Base-by-base conservation (phyloP, 2,797 vertebrate species). In the Syndactyla subalaris region DNA sequence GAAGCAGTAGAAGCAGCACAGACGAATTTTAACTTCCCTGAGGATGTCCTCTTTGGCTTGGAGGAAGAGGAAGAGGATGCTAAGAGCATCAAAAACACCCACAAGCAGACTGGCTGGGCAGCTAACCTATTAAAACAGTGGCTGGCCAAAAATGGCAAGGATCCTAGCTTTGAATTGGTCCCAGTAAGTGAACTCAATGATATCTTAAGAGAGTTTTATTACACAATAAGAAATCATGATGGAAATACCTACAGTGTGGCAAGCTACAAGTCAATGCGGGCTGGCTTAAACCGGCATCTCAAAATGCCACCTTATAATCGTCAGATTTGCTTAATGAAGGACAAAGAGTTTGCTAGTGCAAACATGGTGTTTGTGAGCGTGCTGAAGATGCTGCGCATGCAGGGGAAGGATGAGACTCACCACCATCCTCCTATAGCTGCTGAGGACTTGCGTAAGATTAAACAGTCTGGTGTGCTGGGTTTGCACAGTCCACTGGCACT, bases 271-370 rank as follows among this genome's bases (percentile, higher is more conserved):
- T 97, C 97, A 26, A 97, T 97, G 88, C 96, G 97, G 73, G 97
- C 97, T 14, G 97, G 97, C 85, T 92, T 97, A 88, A 97, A 97
- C 94, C 94, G 97, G 92, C 93, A 97, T 82, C 96, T 97, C 91
- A 97, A 73, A 96, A 97, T 95, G 97, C 90, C 96, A 10, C 96
- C 97, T 78, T 95, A 96, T 5, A 96, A 95, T 67, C 95, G 96
- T 66, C 97, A 97, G 88, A 93, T 97, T 80, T 97, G 96, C 85
- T 80, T 97, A 83, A 97, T 97, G 96, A 96, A 97, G 90, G 97
- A 97, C 95, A 97, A 95, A 79, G 96, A 97, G 93, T 97, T 97
- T 95, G 74, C 94, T 65, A 91, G 92, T 73, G 97, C 96, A 87
- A 97, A 97, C 80, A 95, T 36, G 78, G 97, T 97, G 18, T 97